Conservation (phyloP, 2,797 vertebrate species). For the Myotis pilosus region DNA sequence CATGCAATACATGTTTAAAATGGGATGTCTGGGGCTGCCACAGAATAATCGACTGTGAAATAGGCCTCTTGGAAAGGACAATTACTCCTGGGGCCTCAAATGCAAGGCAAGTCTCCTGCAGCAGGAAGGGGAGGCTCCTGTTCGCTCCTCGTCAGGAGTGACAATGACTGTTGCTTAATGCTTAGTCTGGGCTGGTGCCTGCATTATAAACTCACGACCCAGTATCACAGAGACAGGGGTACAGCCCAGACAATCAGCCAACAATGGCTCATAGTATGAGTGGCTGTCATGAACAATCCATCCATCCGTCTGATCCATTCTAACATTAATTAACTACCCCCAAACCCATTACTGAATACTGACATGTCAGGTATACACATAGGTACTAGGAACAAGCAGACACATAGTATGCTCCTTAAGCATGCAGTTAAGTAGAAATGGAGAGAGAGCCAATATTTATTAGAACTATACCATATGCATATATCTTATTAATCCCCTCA, state of each 20-base stretch:
- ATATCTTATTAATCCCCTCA: background rate
- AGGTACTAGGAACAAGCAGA: background rate
- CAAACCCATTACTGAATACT: background rate
- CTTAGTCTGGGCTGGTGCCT: background rate
- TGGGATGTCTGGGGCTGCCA: slow-evolving; percentile 67
- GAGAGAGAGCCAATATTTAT: background rate
- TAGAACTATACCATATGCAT: background rate
- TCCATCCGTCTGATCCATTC: background rate
- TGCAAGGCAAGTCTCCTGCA: slow-evolving; percentile 47
- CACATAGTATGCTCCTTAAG: background rate
- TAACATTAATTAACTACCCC: background rate
- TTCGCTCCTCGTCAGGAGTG: background rate
- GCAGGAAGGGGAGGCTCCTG: slow-evolving; percentile 31
- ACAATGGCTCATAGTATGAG: background rate
- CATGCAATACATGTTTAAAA: slow-evolving; percentile 66
- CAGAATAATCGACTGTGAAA: slow-evolving; percentile 78
- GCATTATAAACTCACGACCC: background rate
- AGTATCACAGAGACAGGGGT: background rate
- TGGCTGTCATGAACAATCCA: background rate
- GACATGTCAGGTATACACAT: background rate
- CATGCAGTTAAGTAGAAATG: background rate
- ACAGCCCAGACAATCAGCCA: background rate
- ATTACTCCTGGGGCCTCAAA: slow-evolving; percentile 67
- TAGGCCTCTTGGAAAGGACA: slow-evolving; percentile 71
- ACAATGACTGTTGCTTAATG: slow-evolving; percentile 22